These are phyloP conservation scores for Neodiprion virginianus DNA, from an alignment of 1,140 invertebrate genomes.

Conservation along the genomic window DNA sequence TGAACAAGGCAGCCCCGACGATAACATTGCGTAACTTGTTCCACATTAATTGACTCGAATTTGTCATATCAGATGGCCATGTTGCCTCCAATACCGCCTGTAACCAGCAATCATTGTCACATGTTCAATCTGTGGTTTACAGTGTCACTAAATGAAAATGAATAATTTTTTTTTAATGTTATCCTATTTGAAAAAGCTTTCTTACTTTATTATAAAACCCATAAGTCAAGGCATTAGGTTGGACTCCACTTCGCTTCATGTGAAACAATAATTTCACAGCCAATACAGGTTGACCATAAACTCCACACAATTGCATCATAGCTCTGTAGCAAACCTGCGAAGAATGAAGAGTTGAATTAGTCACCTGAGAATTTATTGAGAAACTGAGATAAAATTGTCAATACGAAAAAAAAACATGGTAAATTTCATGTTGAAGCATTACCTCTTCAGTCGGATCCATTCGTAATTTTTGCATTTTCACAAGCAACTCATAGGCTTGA, in stretches of 20 bases:
- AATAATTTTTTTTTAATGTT: conserved; percentile 16
- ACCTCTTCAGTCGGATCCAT: conserved; percentile 91
- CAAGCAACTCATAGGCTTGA: conserved; percentile 86
- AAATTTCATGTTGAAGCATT: conserved; percentile 24
- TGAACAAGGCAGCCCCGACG: conserved; percentile 86
- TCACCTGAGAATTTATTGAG: not conserved
- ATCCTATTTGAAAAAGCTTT: not conserved
- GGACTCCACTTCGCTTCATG: conserved; percentile 94
- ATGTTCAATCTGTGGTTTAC: not conserved
- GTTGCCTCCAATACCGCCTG: conserved; percentile 90
- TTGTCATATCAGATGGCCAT: conserved; percentile 89
- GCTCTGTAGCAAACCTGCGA: conserved; percentile 92
- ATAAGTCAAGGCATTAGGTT: conserved; percentile 98
- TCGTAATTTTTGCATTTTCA: conserved; percentile 77
- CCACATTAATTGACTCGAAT: conserved; percentile 86
- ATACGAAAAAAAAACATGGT: conserved; percentile 15
- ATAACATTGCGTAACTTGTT: conserved; percentile 93
- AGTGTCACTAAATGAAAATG: conserved; percentile 10
- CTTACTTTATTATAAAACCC: conserved; percentile 70
- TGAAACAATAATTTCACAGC: conserved; percentile 94
- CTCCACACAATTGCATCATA: conserved; percentile 98
- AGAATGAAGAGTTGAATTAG: conserved; percentile 20
- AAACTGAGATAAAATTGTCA: conserved; percentile 18
- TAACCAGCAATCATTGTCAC: not conserved
- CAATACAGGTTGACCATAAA: conserved; percentile 90